A percentile compares a stretch with the other conserved stretches of the same genome.
phyloP scores from a whole-genome alignment of 2,888 invertebrate genomes.

The Drosophila formosana region DNA sequence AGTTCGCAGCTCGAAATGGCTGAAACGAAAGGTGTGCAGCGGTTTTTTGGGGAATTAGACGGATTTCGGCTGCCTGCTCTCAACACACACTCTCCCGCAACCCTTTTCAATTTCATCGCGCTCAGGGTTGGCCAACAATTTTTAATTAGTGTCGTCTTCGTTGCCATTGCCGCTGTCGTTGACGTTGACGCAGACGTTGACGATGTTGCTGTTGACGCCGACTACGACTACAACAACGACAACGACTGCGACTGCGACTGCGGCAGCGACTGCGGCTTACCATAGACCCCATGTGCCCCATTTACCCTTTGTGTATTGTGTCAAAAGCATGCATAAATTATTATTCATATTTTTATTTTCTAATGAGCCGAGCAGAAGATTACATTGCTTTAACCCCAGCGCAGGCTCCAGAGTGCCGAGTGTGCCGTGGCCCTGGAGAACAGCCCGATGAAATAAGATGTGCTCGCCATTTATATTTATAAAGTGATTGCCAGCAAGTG shows the following conservation, averaged over 20 bases:
- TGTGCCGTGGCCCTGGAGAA: not conserved
- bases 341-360: constrained; percentile 57
- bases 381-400: not conserved
- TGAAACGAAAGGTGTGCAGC: constrained; percentile 36
- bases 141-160: constrained; percentile 73
- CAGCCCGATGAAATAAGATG: constrained; percentile 2
- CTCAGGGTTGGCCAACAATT: constrained; percentile 65
- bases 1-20: not conserved
- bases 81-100: constrained; percentile 1
- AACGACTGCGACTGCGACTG: constrained; percentile 8
- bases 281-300: constrained; percentile 43
- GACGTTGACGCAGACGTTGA: constrained; percentile 18
- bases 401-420: not conserved
- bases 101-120: constrained; percentile 58
- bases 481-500: constrained; percentile 1
- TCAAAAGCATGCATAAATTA: constrained; percentile 75
- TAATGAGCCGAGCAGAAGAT: constrained; percentile 59
- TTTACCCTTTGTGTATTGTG: constrained; percentile 74
- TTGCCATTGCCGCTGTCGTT: constrained; percentile 17
- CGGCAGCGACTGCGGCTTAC: constrained; percentile 45
- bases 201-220: not conserved
- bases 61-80: constrained; percentile 29
- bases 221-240: not conserved
- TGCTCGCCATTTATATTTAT: constrained; percentile 20
- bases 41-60: constrained; percentile 50